A percentile compares a stretch with the other conserved stretches of the same genome.
phyloP scores from a whole-genome alignment of 2,888 invertebrate genomes.

The Synanthedon myopaeformis region DNA sequence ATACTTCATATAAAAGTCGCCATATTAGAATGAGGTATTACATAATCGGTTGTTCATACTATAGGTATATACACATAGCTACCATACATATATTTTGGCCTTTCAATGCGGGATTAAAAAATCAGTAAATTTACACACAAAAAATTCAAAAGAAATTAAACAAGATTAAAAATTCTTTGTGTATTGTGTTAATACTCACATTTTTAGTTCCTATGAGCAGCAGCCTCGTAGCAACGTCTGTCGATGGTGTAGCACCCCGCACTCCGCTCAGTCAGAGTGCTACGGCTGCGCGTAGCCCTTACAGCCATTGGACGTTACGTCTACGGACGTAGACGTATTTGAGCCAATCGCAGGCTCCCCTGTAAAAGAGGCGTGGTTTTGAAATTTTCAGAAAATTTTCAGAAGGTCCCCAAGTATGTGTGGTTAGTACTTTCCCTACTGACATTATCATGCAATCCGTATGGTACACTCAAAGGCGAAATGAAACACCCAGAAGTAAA shows the following conservation, averaged over 20 bases:
- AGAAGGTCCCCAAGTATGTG: conserved; percentile 39
- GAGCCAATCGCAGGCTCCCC: conserved; percentile 44
- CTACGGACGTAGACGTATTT: conserved; percentile 38
- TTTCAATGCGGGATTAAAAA: not conserved
- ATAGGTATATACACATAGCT: not conserved
- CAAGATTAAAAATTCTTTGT: not conserved
- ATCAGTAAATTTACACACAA: not conserved
- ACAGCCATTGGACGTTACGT: conserved; percentile 45
- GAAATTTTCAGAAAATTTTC: conserved; percentile 65
- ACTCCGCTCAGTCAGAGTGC: conserved; percentile 37
- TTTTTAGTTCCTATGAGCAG: conserved; percentile 57
- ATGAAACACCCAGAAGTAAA: not conserved
- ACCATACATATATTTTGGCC: not conserved
- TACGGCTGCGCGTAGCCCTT: conserved; percentile 60
- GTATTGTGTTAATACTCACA: conserved; percentile 37
- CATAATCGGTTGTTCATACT: too few relatives aligned
- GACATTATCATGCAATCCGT: conserved; percentile 2
- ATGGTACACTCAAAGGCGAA: conserved; percentile 3
- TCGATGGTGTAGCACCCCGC: conserved; percentile 57
- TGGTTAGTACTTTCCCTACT: conserved; percentile 7
- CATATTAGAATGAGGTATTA: too few relatives aligned
- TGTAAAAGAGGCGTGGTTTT: conserved; percentile 54
- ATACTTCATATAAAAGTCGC: too few relatives aligned
- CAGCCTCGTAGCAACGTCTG: conserved; percentile 59
- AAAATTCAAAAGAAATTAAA: not conserved